Base-by-base conservation (phyloP, 2,113 vertebrate species). In the Panurus biarmicus region DNA sequence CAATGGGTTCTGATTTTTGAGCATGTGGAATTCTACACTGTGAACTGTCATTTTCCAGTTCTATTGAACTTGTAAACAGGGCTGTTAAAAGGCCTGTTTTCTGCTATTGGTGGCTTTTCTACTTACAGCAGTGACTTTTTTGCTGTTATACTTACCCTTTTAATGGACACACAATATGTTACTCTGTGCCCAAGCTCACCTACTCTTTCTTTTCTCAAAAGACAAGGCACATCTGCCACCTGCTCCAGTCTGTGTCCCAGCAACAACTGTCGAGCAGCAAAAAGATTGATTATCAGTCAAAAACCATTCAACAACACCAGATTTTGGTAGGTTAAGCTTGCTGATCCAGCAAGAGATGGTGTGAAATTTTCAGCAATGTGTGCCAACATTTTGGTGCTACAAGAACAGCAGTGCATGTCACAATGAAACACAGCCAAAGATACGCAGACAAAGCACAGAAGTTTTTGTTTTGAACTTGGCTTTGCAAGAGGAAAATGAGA, bases 221-320 rank as follows among this genome's bases (percentile, higher is more conserved):
- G 98, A 98, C 98, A 98, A 98, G 98, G 97, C 98, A 98, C 98
- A 99, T 99, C 98, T 99, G 98, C 98, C 98, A 98, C 98, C 98
- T 98, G 98, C 98, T 98, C 98, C 97, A 97, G 93, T 98, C 97
- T 92, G 96, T 97, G 98, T 98, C 98, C 98, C 98, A 97, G 98
- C 98, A 98, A 99, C 98, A 99, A 99, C 98, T 99, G 98, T 99
- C 98, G 98, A 98, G 98, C 97, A 98, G 98, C 97, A 97, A 97
- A 98, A 99, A 99, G 98, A 99, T 99, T 99, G 98, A 99, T 99
- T 98, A 99, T 98, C 98, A 99, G 98, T 99, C 98, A 98, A 98
- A 98, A 98, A 98, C 98, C 98, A 98, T 98, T 97, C 98, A 98
- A 98, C 98, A 97, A 97, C 98, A 98, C 98, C 98, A 99, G 98